A percentile compares a stretch with the other conserved stretches of the same genome.
phyloP scores from a whole-genome alignment of 2,888 invertebrate species.

The Crematogaster levior region DNA sequence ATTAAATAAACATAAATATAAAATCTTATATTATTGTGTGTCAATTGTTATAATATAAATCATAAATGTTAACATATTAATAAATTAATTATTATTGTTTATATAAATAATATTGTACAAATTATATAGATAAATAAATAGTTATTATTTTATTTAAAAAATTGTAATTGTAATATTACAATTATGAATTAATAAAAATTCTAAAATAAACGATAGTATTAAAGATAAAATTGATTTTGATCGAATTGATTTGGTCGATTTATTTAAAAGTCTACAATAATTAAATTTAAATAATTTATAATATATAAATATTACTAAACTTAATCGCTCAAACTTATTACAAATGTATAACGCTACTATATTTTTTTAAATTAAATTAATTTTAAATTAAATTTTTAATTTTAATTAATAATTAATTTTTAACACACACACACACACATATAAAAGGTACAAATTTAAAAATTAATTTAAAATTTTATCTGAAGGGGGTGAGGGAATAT shows the following conservation, averaged over 20 bases:
- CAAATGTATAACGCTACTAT: not conserved
- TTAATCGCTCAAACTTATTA: not conserved
- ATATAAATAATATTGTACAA: too few species aligned
- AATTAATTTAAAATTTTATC: too few species aligned
- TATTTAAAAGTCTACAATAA: too few species aligned
- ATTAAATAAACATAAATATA: not conserved
- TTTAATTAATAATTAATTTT: too few species aligned
- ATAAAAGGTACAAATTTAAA: too few species aligned
- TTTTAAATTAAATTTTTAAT: too few species aligned
- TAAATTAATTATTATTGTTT: not conserved
- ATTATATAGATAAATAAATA: not conserved
- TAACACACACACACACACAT: too few species aligned
- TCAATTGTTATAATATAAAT: not conserved
- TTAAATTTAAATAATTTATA: too few species aligned
- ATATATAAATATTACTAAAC: not conserved
- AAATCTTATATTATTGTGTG: not conserved
- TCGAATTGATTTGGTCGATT: not conserved
- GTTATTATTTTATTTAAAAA: not conserved
- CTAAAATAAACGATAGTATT: not conserved
- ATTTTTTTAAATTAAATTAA: too few species aligned
- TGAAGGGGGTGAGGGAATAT: too few species aligned
- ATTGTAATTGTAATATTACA: not conserved
- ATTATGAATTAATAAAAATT: not conserved
- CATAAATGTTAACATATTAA: not conserved
- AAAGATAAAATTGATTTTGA: too few species aligned